Evolutionary conservation across 2,888 invertebrate species (phyloP).

Genomic region (Parnassius glacialis): DNA sequence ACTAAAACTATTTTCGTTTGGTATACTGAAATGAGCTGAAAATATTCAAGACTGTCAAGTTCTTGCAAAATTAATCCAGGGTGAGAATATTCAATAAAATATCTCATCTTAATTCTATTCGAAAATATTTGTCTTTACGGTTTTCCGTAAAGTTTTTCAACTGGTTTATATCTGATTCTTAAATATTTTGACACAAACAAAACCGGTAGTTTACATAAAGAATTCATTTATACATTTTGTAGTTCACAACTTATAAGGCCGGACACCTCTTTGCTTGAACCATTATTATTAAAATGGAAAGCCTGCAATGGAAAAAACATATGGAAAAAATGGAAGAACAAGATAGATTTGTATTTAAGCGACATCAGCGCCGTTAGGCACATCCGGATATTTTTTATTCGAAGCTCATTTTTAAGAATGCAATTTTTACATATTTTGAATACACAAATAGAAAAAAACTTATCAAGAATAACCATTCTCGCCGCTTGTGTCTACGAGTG

Average conservation of each 20-base stretch:
- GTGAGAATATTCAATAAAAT: slow-evolving; percentile 61
- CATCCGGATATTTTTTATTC: no score
- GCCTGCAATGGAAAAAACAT: slow-evolving; percentile 75
- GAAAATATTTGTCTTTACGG: slow-evolving; percentile 52
- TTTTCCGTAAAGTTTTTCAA: slow-evolving; percentile 56
- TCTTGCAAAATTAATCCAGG: slow-evolving; percentile 55
- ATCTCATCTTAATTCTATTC: slow-evolving; percentile 66
- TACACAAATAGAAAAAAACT: no score
- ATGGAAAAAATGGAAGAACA: slow-evolving; percentile 7
- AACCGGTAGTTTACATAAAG: slow-evolving; percentile 68
- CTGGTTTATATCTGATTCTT: slow-evolving; percentile 53
- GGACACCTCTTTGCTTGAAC: slow-evolving; percentile 70
- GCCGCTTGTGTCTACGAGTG: no score
- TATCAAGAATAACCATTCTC: no score
- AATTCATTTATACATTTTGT: slow-evolving; percentile 68
- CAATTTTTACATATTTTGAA: no score
- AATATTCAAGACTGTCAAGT: slow-evolving; percentile 66
- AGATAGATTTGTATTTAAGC: no score
- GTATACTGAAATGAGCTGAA: slow-evolving; percentile 62
- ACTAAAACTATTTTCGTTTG: slow-evolving; percentile 54
- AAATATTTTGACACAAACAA: slow-evolving; percentile 61
- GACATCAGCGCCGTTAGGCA: no score
- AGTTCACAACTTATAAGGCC: slow-evolving; percentile 63
- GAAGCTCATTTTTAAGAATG: no score
- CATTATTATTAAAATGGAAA: slow-evolving; percentile 65